Evolutionary conservation across 1,140 invertebrate species (phyloP), one percentile per base, ranked within the genome.

Genomic region (Cheumatopsyche charites): DNA sequence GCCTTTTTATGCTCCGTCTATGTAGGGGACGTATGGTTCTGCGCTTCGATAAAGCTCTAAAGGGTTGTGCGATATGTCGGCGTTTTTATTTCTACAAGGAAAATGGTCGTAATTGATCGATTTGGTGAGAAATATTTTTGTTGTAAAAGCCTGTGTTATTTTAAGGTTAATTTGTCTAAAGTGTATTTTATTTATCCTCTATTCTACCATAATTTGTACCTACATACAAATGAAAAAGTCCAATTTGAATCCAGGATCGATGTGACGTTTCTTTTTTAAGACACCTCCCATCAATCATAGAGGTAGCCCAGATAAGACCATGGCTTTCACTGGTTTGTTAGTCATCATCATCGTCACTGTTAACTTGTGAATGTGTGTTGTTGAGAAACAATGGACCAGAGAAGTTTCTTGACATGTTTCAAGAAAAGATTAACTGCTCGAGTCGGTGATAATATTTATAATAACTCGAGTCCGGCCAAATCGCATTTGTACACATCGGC

Each of bases 401-500:
- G 45, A 49, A n/a, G 45, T 49, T 49, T 49, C 45, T 49, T 21
- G 55, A 61, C 17, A 6, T 36, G 3, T 7, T 3, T 9, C 29
- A 36, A 3, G 29, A 9, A 36, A 36, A 52, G 66, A 68, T 68
- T 68, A 55, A 68, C 66, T 13, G 21, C 55, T 12, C 62, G 9
- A 4, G 15, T 36, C 15, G 23, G 66, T 23, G 42, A 42, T 58
- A 25, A 55, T 58, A 68, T 68, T 68, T 68, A 36, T 36, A 68
- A 68, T 68, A 68, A 68, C 49, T 47, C 23, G 21, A 23, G 23
- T 12, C n/a, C 17, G 63, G 47, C 55, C 55, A 58, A 68, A 55
- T 52, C 47, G 47, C 66, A 68, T 68, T 68, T 68, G 66, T 68
- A 55, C 12, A n/a, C 66, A 68, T 68, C 66, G 66, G 15, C 15